Conservation (phyloP, 2,888 invertebrate genomes). For the Eretmocerus hayati region DNA sequence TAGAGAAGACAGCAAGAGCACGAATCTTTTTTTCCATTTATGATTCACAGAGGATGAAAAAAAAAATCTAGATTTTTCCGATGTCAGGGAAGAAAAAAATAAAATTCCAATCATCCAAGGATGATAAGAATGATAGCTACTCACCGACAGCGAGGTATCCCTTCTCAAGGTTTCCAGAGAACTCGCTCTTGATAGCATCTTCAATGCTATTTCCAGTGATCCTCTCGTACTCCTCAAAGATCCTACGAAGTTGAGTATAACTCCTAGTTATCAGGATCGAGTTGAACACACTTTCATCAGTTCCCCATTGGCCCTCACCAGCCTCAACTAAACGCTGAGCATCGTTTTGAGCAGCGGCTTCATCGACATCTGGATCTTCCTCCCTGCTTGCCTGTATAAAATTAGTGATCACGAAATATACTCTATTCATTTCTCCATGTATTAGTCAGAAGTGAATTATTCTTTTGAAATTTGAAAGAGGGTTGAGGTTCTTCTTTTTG, state of each 20-base stretch:
- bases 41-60: too few species aligned
- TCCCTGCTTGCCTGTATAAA: constrained; percentile 61
- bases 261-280: constrained; percentile 75
- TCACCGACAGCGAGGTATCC: constrained; percentile 71
- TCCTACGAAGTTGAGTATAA: constrained; percentile 58
- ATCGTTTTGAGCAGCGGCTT: constrained; percentile 65
- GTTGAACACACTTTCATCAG: constrained; percentile 84
- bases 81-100: too few species aligned
- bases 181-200: constrained; percentile 73
- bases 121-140: too few species aligned
- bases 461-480: too few species aligned
- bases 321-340: constrained; percentile 73
- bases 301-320: constrained; percentile 66
- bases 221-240: constrained; percentile 67
- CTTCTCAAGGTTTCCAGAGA: constrained; percentile 70
- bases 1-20: too few species aligned
- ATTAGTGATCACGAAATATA: too few species aligned
- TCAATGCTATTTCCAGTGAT: constrained; percentile 74
- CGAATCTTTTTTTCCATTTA: too few species aligned
- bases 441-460: background rate
- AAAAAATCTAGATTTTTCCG: too few species aligned
- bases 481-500: too few species aligned
- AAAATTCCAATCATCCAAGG: too few species aligned
- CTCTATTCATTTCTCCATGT: background rate
- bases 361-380: constrained; percentile 70